Conservation (phyloP, 2,888 invertebrate species). For the Pocota personata region DNA sequence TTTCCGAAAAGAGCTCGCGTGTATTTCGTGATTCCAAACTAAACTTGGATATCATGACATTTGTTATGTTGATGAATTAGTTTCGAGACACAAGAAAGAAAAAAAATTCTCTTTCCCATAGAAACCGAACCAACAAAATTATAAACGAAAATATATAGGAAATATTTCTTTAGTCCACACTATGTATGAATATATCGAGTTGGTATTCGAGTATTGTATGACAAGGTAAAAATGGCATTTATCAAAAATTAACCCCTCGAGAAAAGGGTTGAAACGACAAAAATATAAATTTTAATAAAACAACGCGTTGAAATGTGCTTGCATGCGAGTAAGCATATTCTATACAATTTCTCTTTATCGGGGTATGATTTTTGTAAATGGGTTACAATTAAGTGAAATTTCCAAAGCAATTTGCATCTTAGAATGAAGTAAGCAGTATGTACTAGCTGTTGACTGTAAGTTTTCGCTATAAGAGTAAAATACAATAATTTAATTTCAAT, state of each 20-base stretch:
- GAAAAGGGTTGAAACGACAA: slow-evolving; percentile 59
- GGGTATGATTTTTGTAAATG: slow-evolving; percentile 66
- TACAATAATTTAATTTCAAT: too few species aligned
- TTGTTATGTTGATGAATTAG: slow-evolving; percentile 73
- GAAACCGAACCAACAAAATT: slow-evolving; percentile 62
- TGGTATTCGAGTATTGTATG: not conserved
- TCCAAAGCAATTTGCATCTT: slow-evolving; percentile 53
- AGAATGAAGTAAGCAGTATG: not conserved
- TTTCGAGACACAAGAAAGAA: slow-evolving; percentile 46
- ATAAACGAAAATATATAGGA: slow-evolving; percentile 25
- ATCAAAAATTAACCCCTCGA: slow-evolving; percentile 59
- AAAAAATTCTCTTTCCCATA: slow-evolving; percentile 51
- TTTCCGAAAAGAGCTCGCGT: slow-evolving; percentile 61
- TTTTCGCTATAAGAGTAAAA: too few species aligned
- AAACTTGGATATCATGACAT: slow-evolving; percentile 73
- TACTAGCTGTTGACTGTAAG: too few species aligned
- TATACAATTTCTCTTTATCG: not conserved
- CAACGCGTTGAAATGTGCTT: slow-evolving; percentile 58
- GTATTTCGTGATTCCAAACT: slow-evolving; percentile 68
- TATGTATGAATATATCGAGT: not conserved
- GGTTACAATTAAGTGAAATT: slow-evolving; percentile 50
- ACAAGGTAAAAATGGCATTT: slow-evolving; percentile 68
- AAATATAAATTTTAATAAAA: slow-evolving; percentile 61
- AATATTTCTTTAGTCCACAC: not conserved
- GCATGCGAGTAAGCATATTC: slow-evolving; percentile 45